These are phyloP conservation scores for Falcunculus frontatus DNA, from an alignment of 2,113 vertebrate species.

Conservation along the genomic window DNA sequence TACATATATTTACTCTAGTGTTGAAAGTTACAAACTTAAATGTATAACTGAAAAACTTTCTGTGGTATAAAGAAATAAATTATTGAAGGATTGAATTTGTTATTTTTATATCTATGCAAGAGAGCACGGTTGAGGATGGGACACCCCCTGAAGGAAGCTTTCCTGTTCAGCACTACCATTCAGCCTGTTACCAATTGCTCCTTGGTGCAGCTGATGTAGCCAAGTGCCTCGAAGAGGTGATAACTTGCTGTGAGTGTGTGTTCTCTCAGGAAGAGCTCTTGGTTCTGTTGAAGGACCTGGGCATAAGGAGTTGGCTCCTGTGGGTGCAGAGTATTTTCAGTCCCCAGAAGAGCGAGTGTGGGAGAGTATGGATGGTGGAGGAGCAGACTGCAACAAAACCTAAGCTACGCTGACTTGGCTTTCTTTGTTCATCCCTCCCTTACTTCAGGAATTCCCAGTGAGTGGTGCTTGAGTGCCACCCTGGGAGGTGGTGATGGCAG, in stretches of 20 bases:
- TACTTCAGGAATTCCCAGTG: neutral
- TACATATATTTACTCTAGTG: slow-evolving; percentile 19
- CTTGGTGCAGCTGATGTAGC: neutral
- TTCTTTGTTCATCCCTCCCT: neutral
- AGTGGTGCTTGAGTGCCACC: neutral
- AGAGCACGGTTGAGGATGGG: neutral
- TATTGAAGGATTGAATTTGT: slow-evolving; percentile 66
- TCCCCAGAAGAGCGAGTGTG: neutral
- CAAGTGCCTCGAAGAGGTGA: neutral
- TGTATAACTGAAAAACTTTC: slow-evolving; percentile 52
- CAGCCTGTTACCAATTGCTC: neutral
- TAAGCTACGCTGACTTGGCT: neutral
- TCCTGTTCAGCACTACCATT: neutral
- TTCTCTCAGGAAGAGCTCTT: neutral
- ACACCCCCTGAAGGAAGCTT: neutral
- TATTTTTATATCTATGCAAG: neutral
- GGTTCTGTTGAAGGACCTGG: neutral
- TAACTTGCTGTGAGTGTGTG: neutral
- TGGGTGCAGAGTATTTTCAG: neutral
- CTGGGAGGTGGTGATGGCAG: neutral
- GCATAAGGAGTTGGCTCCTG: neutral
- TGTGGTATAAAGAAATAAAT: slow-evolving; percentile 69
- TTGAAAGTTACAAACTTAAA: slow-evolving; percentile 42
- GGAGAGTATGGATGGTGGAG: neutral
- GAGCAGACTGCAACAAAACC: neutral